Evolutionary conservation across 1,140 invertebrate genomes (phyloP).

Genomic region (Drosophila baimaii): DNA sequence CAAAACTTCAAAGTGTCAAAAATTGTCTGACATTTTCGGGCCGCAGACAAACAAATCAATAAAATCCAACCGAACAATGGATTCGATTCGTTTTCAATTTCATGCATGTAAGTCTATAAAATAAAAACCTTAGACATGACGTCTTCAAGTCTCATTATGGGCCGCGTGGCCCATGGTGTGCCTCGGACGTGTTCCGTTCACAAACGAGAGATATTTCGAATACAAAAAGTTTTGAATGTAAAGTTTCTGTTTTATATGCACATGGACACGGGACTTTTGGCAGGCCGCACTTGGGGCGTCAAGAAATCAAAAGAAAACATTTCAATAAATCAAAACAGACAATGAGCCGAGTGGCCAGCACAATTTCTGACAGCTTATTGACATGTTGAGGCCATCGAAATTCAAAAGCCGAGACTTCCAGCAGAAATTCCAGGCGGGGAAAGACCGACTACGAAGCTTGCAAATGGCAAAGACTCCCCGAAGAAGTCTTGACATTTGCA

Average conservation of each 20-base stretch:
- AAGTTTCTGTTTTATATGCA: conserved; percentile 39
- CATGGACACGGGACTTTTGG: conserved; percentile 22
- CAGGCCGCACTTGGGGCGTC: conserved; percentile 55
- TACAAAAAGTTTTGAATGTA: conserved; percentile 36
- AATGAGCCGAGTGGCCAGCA: conserved; percentile 45
- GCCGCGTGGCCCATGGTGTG: conserved; percentile 26
- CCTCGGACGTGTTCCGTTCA: conserved; percentile 22
- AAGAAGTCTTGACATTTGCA: conserved; percentile 61
- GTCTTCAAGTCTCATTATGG: conserved; percentile 41
- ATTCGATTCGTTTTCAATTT: conserved; percentile 38
- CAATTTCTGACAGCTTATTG: conserved; percentile 52
- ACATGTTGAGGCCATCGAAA: conserved; percentile 32
- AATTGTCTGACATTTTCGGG: conserved; percentile 63
- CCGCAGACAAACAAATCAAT: conserved; percentile 57
- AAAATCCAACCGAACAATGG: conserved; percentile 53
- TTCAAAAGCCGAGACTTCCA: conserved; percentile 9
- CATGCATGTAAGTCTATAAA: conserved; percentile 31
- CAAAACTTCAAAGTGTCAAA: conserved; percentile 62
- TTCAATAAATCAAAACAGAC: conserved; percentile 67
- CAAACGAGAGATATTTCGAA: conserved; percentile 11
- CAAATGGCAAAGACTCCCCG: conserved; percentile 67
- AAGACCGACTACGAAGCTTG: conserved; percentile 29
- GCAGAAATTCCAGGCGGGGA: conserved; percentile 19
- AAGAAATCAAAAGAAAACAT: conserved; percentile 63
- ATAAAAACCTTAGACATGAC: conserved; percentile 49